Conservation (phyloP, 1,140 invertebrate species). For the Penaeus japonicus region DNA sequence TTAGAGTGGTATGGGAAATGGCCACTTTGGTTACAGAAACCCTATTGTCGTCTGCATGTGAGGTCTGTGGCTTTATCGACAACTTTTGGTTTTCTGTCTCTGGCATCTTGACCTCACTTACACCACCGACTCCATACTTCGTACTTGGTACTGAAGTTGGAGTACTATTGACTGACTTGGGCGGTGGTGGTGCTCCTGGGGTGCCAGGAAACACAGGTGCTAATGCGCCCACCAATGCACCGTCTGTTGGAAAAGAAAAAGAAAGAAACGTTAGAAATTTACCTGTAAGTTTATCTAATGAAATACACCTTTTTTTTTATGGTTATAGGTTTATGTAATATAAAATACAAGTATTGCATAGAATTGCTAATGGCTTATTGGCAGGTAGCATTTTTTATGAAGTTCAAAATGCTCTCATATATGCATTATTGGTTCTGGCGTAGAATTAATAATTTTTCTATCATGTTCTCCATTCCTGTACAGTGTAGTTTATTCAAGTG, state of each 20-base stretch:
- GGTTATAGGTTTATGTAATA: too few relatives aligned
- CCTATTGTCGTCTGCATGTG: not conserved
- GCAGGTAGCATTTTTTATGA: too few relatives aligned
- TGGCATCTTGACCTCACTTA: not conserved
- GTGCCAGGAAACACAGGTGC: slow-evolving; percentile 21
- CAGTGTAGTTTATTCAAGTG: too few relatives aligned
- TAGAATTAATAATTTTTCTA: too few relatives aligned
- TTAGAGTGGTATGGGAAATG: too few relatives aligned
- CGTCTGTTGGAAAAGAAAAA: slow-evolving; percentile 16
- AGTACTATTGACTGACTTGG: not conserved
- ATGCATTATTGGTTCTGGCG: too few relatives aligned
- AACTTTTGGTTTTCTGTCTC: not conserved
- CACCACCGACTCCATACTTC: slow-evolving; percentile 6
- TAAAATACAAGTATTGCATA: too few relatives aligned
- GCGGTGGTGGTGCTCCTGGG: not conserved
- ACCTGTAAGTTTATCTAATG: not conserved
- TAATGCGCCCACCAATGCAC: slow-evolving; percentile 37
- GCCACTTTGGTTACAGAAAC: too few relatives aligned
- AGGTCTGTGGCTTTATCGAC: not conserved
- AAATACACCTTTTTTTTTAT: not conserved
- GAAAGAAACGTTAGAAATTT: too few relatives aligned
- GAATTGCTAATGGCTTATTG: too few relatives aligned
- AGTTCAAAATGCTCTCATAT: too few relatives aligned
- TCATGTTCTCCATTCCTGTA: too few relatives aligned
- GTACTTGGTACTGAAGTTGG: not conserved